Evolutionary conservation across 2,888 invertebrate species (phyloP), one percentile per base, ranked within the genome.

Genomic region (Drosophila meridionalis): DNA sequence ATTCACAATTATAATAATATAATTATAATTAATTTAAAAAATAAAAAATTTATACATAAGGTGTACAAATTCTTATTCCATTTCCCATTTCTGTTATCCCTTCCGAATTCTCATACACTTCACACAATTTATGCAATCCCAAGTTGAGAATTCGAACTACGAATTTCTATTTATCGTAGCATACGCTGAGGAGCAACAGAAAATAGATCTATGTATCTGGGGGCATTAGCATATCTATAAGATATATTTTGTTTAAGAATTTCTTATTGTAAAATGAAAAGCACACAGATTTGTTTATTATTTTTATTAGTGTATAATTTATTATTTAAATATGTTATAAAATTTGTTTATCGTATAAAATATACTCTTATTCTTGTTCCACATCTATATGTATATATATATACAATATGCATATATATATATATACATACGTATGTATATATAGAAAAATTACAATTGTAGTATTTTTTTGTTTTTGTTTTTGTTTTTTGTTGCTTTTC

Each of bases 281-380:
- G 20, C 28, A 45, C 11, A 14, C 1, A 3, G 9, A 30, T 30
- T 32, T 56, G 9, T 48, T 30, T 5, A 28, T 48, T 55, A 50
- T 67, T 71, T 71, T 76, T 71, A 87, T 84, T 76, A 87, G 86
- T 86, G 86, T 86, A 86, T 86, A 87, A 89, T 86, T 86, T 89
- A 89, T 89, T 85, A 88, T 81, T 88, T 78, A 87, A 89, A 89
- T 89, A 89, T 89, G 83, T 87, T 87, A 87, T 89, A 87, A 87
- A 87, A 87, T 87, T 89, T 86, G 88, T 89, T 87, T 89, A 87
- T 88, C 86, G 83, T 87, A 87, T 87, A 87, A 87, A 87, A 87
- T 87, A 87, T 87, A 87, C 90, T 88, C 77, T 87, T 86, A 87
- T 78, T 87, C 78, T 85, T 89, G 80, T 80, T 73, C 73, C 74